A percentile compares a stretch with the other conserved stretches of the same genome.
These are phyloP conservation scores for Glyphotaelius pellucidus DNA, from an alignment of 2,888 invertebrate genomes.

Conservation along the genomic window DNA sequence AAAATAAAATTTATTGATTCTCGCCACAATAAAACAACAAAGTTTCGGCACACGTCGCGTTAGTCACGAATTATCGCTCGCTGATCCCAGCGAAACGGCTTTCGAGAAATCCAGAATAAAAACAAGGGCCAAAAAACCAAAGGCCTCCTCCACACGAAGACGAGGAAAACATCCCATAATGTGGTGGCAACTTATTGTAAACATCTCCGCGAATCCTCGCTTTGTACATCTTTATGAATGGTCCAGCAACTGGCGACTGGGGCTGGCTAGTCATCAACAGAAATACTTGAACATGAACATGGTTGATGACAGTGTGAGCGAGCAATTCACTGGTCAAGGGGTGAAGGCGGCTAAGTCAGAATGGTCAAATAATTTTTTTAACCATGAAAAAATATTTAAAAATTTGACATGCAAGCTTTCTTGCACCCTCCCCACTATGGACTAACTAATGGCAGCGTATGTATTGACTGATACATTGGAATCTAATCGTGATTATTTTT, in stretches of 20 bases:
- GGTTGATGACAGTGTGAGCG: not conserved
- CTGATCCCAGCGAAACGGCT: not conserved
- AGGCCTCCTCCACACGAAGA: not conserved
- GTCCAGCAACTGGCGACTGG: not conserved
- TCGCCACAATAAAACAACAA: constrained; percentile 8
- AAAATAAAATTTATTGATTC: not conserved
- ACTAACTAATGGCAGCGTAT: too few species aligned
- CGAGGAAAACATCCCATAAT: not conserved
- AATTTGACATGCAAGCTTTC: too few species aligned
- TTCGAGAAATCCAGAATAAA: constrained; percentile 6
- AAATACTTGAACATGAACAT: not conserved
- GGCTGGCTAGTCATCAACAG: not conserved
- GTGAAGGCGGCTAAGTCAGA: not conserved
- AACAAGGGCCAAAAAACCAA: not conserved
- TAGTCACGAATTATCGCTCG: not conserved
- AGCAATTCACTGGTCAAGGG: not conserved
- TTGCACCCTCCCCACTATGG: too few species aligned
- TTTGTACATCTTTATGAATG: not conserved
- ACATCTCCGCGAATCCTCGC: not conserved
- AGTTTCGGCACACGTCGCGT: not conserved
- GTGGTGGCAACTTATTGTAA: not conserved
- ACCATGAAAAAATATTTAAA: too few species aligned
- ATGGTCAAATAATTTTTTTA: not conserved
- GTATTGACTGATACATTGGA: too few species aligned
- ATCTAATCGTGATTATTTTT: too few species aligned